Evolutionary conservation across 2,113 vertebrate genomes (phyloP), one percentile per base, ranked within the genome.

Genomic region (Collichthys lucidus): DNA sequence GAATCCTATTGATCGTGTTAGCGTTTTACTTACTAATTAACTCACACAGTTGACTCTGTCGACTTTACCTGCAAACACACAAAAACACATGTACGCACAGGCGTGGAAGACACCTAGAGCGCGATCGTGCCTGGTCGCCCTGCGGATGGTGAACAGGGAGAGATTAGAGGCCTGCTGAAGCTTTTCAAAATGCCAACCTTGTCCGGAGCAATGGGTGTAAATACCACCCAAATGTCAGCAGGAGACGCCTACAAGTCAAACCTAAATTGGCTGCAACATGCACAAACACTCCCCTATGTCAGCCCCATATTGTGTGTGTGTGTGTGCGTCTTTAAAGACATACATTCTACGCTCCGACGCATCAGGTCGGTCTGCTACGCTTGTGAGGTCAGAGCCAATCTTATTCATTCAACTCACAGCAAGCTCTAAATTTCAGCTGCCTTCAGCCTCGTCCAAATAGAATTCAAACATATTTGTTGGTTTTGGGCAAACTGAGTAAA

Each of bases 141-240:
- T 81, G 50, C 47, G 83, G 74, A 86, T 62, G 80, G 85, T 65
- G 81, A 75, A 88, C 73, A 79, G 68, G 68, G 71, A 72, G 83
- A 91, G 86, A 92, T 90, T 93, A 91, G 74, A 40, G 85, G 68
- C 77, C 69, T 63, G 57, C 79, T 81, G 85, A 86, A 88, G 85
- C 86, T 86, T 84, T 89, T 93, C 85, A 91, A 95, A 94, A 94
- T 95, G 94, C 92, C 93, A 95, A 90, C 82, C 80, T 89, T 85
- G 74, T 92, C 90, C 87, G 66, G 90, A 92, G 88, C 87, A 92
- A 89, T 74, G 83, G 92, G 86, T 92, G 91, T 91, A 95, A 95
- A 94, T 94, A 92, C 88, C 93, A 95, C 80, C 91, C 77, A 95
- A 95, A 96, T 95, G 94, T 94, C 95, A 95, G 85, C 74, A 75